A percentile compares a stretch with the other conserved stretches of the same genome.
Conservation (phyloP, 2,113 vertebrate genomes). For the Erpornis zantholeuca region DNA sequence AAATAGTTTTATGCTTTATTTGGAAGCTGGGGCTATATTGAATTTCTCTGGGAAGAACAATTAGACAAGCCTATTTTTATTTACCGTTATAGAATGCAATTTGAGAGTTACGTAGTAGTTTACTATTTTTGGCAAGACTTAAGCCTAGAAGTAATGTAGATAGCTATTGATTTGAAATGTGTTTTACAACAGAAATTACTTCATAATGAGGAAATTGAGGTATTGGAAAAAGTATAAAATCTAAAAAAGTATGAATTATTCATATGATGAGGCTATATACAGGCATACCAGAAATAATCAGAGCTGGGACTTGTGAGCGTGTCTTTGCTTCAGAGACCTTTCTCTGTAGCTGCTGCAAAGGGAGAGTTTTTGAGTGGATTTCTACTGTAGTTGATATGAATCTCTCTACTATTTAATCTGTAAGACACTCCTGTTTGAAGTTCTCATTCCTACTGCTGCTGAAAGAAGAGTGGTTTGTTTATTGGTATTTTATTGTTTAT, state of each 20-base stretch:
- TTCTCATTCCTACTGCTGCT: not conserved
- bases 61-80: not conserved
- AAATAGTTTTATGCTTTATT: not conserved
- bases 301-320: not conserved
- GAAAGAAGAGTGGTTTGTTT: not conserved
- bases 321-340: not conserved
- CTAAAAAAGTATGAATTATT: not conserved
- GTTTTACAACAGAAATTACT: not conserved
- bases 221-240: not conserved
- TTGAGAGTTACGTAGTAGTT: not conserved
- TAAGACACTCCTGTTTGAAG: not conserved
- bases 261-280: not conserved
- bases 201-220: not conserved
- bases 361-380: not conserved
- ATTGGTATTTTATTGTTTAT: not conserved
- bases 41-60: not conserved
- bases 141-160: not conserved
- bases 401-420: not conserved
- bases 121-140: not conserved
- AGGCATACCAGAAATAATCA: not conserved
- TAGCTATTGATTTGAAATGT: slow-evolving; percentile 24
- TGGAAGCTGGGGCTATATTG: not conserved
- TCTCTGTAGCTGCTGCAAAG: not conserved
- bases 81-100: not conserved
- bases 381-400: not conserved